These are phyloP conservation scores for Micromys minutus DNA, from an alignment of 2,113 vertebrate species.

Conservation along the genomic window DNA sequence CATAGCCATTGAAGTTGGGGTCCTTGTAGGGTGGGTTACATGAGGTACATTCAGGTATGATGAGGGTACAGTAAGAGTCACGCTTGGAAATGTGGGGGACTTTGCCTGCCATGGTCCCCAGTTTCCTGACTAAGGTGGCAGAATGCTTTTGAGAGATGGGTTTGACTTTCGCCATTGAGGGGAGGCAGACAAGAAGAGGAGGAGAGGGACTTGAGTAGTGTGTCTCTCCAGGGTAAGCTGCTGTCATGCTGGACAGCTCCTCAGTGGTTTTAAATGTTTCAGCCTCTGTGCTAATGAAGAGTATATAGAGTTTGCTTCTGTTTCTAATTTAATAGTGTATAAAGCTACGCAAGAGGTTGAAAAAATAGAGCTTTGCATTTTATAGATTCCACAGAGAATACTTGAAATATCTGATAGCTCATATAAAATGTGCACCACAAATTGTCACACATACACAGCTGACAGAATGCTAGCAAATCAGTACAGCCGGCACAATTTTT, in stretches of 20 bases:
- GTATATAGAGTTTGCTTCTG: background rate
- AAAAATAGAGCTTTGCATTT: background rate
- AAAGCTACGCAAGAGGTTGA: background rate
- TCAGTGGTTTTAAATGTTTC: background rate
- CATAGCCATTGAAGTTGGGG: background rate
- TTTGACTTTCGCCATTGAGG: background rate
- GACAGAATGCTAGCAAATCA: background rate
- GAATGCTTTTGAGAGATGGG: background rate
- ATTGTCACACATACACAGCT: background rate
- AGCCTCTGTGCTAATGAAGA: background rate
- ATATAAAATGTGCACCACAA: background rate
- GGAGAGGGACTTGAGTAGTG: background rate
- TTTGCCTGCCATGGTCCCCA: background rate
- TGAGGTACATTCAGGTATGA: too few species aligned
- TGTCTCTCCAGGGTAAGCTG: background rate
- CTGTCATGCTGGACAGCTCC: background rate
- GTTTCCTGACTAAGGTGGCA: background rate
- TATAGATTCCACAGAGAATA: background rate
- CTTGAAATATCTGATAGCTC: slow-evolving; percentile 13
- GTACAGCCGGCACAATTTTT: background rate
- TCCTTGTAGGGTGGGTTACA: background rate
- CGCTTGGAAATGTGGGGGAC: accelerated
- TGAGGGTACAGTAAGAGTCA: accelerated
- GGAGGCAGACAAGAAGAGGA: background rate
- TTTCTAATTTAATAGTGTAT: background rate